These are phyloP conservation scores for Ceratotherium simum DNA, from an alignment of 2,113 vertebrate genomes.

Conservation along the genomic window DNA sequence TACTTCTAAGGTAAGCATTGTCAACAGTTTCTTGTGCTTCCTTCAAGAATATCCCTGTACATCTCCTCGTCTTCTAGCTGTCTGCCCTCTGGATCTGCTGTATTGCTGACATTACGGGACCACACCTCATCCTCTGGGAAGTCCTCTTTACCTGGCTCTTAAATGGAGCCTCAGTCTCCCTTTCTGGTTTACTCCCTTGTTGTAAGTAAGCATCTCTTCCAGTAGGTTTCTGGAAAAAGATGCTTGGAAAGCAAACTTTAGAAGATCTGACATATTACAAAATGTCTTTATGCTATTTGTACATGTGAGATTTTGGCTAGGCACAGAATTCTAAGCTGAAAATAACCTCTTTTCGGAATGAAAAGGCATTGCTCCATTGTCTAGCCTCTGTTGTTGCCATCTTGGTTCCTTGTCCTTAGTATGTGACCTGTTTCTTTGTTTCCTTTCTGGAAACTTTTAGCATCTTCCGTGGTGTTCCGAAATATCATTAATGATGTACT, in stretches of 20 bases:
- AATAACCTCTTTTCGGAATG: not conserved
- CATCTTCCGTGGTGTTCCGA: not conserved
- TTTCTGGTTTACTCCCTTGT: not conserved
- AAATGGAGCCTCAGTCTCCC: not conserved
- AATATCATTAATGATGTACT: not conserved
- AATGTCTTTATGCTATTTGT: not conserved
- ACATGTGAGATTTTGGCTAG: not conserved
- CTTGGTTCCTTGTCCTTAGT: not conserved
- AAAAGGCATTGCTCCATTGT: not conserved
- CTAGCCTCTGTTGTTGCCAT: not conserved
- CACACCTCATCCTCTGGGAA: not conserved
- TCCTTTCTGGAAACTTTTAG: not conserved
- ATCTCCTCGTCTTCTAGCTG: not conserved
- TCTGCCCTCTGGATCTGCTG: not conserved
- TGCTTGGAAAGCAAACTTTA: not conserved
- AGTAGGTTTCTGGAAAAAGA: not conserved
- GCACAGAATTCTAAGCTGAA: not conserved
- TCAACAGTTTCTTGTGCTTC: not conserved
- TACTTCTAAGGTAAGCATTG: not conserved
- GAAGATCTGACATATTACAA: not conserved
- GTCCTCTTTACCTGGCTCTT: not conserved
- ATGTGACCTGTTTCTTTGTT: not conserved
- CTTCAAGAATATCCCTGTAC: not conserved
- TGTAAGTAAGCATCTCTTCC: not conserved
- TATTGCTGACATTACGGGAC: no score